Evolutionary conservation across 2,113 vertebrate genomes (phyloP).

Genomic region (Tupaia chinensis): DNA sequence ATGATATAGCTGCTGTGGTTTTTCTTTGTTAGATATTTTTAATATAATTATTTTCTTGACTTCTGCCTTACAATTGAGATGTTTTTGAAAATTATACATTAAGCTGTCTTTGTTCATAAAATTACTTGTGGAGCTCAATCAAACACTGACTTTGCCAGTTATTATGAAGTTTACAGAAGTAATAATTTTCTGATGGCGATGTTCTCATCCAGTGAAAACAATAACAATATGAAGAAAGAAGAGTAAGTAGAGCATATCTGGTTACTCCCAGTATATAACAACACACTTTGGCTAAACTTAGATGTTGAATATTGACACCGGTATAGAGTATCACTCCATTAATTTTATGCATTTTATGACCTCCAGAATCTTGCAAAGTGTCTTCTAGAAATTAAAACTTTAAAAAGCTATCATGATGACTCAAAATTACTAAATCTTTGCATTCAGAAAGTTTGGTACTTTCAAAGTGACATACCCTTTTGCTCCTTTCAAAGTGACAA

Average conservation of each 20-base stretch:
- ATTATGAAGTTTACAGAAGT: background rate
- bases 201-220: background rate
- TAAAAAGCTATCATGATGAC: background rate
- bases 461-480: background rate
- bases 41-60: background rate
- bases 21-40: background rate
- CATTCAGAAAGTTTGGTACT: background rate
- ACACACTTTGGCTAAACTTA: background rate
- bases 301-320: background rate
- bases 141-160: background rate
- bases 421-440: background rate
- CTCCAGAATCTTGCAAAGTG: background rate
- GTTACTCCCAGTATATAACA: no score
- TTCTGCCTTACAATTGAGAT: background rate
- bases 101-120: background rate
- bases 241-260: rapidly evolving
- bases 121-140: background rate
- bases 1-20: background rate
- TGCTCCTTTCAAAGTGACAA: background rate
- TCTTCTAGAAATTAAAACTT: background rate
- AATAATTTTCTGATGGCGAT: background rate
- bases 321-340: background rate
- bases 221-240: background rate
- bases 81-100: background rate
- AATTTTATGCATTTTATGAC: background rate